phyloP scores from a whole-genome alignment of 2,888 invertebrate genomes.

The Kryphioiulus occultus region DNA sequence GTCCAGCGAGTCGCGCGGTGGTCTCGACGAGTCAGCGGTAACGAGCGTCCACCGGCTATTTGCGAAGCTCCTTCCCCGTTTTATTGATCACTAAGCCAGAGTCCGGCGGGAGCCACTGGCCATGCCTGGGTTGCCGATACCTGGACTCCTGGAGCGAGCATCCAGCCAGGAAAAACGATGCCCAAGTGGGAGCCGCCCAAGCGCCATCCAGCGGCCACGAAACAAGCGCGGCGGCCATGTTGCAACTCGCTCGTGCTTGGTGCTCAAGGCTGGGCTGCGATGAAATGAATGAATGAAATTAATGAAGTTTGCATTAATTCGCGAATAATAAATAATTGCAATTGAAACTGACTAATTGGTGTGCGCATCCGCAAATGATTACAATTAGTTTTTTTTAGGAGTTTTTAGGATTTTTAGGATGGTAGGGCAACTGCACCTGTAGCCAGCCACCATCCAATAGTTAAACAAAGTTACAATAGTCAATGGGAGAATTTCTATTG shows the following conservation, averaged over 20 bases:
- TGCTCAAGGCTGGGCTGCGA: too few species aligned
- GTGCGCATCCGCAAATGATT: too few species aligned
- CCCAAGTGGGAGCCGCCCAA: neutral
- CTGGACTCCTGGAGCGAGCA: neutral
- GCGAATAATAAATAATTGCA: too few species aligned
- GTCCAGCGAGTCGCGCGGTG: neutral
- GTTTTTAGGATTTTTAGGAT: too few species aligned
- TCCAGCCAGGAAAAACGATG: neutral
- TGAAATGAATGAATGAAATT: too few species aligned
- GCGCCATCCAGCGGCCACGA: neutral
- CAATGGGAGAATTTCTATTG: too few species aligned
- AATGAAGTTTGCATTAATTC: too few species aligned
- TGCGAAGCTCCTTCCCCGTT: neutral
- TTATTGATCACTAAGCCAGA: neutral
- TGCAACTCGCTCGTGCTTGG: neutral
- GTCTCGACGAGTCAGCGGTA: neutral
- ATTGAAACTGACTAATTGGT: too few species aligned
- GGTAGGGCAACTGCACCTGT: too few species aligned
- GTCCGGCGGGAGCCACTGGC: conserved; percentile 28
- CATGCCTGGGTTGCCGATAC: conserved; percentile 2
- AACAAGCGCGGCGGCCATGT: neutral
- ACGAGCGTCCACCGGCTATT: conserved; percentile 20
- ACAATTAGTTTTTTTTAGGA: too few species aligned
- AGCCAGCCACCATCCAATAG: too few species aligned
- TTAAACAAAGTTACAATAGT: too few species aligned